Evolutionary conservation across 2,888 invertebrate species (phyloP), one percentile per base, ranked within the genome.

Genomic region (Amaurobius ferox): DNA sequence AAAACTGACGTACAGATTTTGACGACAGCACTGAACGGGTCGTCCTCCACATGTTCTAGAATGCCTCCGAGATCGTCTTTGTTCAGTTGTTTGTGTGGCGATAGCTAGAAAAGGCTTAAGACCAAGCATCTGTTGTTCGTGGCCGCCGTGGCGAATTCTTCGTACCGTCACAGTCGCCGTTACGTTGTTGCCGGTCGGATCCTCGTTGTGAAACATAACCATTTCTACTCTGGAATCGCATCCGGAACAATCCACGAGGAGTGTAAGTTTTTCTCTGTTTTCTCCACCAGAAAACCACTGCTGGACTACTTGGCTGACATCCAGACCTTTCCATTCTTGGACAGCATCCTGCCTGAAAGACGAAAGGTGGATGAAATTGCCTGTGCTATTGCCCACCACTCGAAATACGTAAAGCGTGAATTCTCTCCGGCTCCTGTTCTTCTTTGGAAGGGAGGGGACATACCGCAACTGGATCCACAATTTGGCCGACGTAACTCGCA

Each of bases 1-100:
- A 93, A 97, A 97, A 92, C 95, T 96, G 90, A 97, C 96, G 93
- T 96, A 97, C 93, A 97, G 96, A 71, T 95, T 94, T 92, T 97
- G 95, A 90, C 96, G 96, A 91, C 95, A 96, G 92, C 97, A 97
- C 91, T 96, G 95, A 89, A 71, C 76, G 11, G 78, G 80, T 6
- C 62, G 77, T 16, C 74, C 80, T 83, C 94, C 94, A 92, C 97
- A 97, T 91, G 96, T 96, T 85, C 97, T 93, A 44, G 97, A 96
- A 89, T 96, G 94, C 89, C 96, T 93, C 88, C 96, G 94, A 77
- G 96, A 95, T 23, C 95, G 92, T 73, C 40, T 91, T 88, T 93
- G 94, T 89, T 94, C 93, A 16, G 96, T 95, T 13, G 94, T 94
- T 91, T 95, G 94, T n/a, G 96, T 95, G 11, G 94, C 94, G 89